Conservation (phyloP, 2,113 vertebrate species). For the Cochlearius cochlearius region DNA sequence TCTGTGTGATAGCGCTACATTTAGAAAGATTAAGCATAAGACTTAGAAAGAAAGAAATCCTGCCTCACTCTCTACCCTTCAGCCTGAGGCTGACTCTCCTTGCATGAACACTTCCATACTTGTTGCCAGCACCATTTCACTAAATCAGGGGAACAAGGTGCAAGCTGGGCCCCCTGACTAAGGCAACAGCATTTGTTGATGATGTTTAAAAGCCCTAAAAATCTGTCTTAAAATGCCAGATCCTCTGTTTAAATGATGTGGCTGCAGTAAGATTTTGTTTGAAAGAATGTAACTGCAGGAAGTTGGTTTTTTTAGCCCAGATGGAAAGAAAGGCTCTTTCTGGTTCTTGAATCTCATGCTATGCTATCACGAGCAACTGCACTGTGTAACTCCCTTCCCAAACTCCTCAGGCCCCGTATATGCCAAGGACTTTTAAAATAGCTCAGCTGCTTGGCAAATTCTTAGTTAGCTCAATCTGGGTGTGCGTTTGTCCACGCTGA, state of each 20-base stretch:
- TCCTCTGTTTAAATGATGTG: neutral
- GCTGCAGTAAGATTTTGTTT: neutral
- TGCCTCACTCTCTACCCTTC: neutral
- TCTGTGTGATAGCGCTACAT: neutral
- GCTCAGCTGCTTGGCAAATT: neutral
- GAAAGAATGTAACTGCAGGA: neutral
- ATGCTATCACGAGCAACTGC: neutral
- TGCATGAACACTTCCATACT: neutral
- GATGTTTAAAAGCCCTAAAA: neutral
- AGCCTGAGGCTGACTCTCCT: neutral
- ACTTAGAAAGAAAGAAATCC: neutral
- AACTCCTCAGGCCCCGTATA: neutral
- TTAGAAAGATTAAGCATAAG: neutral
- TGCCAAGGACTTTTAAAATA: neutral
- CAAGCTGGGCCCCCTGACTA: neutral
- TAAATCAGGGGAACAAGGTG: neutral
- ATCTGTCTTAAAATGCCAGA: neutral
- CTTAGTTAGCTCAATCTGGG: neutral
- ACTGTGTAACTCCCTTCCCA: neutral
- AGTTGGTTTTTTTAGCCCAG: neutral
- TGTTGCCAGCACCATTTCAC: neutral
- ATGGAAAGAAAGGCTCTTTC: neutral
- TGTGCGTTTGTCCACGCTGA: neutral
- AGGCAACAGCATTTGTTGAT: neutral
- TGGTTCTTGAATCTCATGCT: neutral